These are phyloP conservation scores for Mesitornis unicolor DNA, from an alignment of 2,113 vertebrate genomes.

Conservation along the genomic window DNA sequence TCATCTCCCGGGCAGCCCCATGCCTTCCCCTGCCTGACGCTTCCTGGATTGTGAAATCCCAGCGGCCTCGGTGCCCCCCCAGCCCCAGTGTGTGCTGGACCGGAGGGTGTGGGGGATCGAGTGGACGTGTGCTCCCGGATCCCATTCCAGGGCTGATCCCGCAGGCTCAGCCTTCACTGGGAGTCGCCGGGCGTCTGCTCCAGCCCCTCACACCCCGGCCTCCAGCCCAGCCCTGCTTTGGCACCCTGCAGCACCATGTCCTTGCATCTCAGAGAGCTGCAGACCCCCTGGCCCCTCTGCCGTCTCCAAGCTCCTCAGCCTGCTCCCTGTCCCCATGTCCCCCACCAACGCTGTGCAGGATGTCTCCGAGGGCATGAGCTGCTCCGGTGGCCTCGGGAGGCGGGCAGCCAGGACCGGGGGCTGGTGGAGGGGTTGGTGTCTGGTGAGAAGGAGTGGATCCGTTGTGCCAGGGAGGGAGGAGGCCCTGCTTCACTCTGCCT, in stretches of 20 bases:
- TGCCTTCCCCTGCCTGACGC: background rate
- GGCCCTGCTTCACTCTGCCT: background rate
- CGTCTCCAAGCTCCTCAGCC: background rate
- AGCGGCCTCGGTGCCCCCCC: background rate
- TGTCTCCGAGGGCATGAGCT: rapidly evolving
- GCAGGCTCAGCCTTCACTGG: background rate
- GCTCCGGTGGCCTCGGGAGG: background rate
- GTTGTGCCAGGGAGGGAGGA: background rate
- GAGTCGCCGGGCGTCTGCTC: background rate
- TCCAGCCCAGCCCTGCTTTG: background rate
- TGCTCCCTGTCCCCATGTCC: background rate
- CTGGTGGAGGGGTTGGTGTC: background rate
- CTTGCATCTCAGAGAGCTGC: background rate
- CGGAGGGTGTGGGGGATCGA: background rate
- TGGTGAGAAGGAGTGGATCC: background rate
- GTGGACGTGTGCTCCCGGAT: background rate
- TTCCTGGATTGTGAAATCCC: background rate
- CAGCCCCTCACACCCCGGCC: background rate
- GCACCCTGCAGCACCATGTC: background rate
- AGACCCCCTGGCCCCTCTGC: too few species aligned
- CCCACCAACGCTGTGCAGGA: rapidly evolving
- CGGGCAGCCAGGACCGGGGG: rapidly evolving
- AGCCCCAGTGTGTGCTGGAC: background rate
- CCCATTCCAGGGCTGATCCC: background rate
- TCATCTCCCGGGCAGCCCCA: background rate